Percentiles rank a stretch among this genome's conserved stretches.
Conservation (phyloP, 2,888 invertebrate species). For the Melanophora roralis region DNA sequence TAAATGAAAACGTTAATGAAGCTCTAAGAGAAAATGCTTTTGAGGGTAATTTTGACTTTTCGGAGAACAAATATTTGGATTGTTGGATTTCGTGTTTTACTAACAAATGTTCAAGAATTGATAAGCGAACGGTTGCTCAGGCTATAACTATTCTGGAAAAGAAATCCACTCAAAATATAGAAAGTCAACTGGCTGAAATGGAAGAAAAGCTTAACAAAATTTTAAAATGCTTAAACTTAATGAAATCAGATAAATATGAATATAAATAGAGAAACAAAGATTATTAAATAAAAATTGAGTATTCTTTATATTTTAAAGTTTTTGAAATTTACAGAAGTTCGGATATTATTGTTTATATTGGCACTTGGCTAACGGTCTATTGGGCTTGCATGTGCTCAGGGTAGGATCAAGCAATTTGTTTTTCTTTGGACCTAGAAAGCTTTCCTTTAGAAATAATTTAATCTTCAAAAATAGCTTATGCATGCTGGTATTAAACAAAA, state of each 20-base stretch:
- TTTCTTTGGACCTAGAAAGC: no score
- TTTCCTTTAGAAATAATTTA: no score
- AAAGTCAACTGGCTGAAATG: constrained; percentile 16
- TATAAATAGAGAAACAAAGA: background rate
- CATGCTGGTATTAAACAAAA: no score
- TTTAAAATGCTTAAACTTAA: background rate
- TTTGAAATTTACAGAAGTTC: background rate
- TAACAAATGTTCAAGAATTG: constrained; percentile 78
- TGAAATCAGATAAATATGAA: background rate
- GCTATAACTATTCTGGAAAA: constrained; percentile 27
- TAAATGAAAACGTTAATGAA: constrained; percentile 64
- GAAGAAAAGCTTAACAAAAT: constrained; percentile 14
- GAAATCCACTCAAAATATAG: constrained; percentile 14
- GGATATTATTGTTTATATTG: no score
- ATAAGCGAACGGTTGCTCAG: constrained; percentile 79
- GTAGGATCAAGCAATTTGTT: no score
- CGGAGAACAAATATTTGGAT: constrained; percentile 64
- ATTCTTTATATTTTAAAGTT: no score
- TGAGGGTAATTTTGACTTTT: background rate
- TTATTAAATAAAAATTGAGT: no score
- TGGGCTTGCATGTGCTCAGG: no score
- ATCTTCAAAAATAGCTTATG: no score
- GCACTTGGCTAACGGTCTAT: no score
- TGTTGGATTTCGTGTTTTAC: constrained; percentile 69
- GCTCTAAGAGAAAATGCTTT: constrained; percentile 58